Base-by-base conservation (phyloP, 2,888 invertebrate genomes). In the Altica lythri region DNA sequence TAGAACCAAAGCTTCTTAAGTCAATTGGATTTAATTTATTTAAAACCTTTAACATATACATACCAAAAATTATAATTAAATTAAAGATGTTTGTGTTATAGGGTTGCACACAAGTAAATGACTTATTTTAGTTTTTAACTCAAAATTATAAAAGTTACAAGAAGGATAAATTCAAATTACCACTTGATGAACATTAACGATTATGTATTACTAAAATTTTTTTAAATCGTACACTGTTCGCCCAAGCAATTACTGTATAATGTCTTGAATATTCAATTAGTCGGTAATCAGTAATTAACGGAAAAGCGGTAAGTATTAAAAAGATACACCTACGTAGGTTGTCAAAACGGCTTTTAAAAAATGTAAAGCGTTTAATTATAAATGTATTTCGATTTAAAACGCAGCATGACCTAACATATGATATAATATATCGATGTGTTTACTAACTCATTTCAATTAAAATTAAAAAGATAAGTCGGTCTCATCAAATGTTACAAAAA, bases 361-460 rank as follows among this genome's bases (percentile, higher is more conserved):
- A 46, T 46, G 17, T 46, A 16, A 52, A 49, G 45, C 30, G 49
- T 45, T 54, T 54, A 38, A 54, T 49, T 49, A 54, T 38, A 19
- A 45, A 49, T 45, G 45, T 44, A 17, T 54, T 44, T 49, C 38
- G 49, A 38, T 54, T 49, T 13, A 12, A 48, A 49, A 45, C 44
- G 38, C 54, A 44, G 46, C 44, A 22, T 42, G 54, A 49, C 38
- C 38, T 17, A 49, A 52, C 52, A 30, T 38, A 8, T 29, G 27
- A 42, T 45, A 37, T 46, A 53, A 47, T 43, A 53, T 53, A 53
- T 53, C 35, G 47, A 51, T 51, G 22, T 51, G 22, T 55, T 40
- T 55, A 50, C 55, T 35, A 32, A 46, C 50, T 51, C 46, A 34
- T 51, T 55, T 40, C 52, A 52, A 53, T 53, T 56, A 52, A 49